Base-by-base conservation (phyloP, 2,113 vertebrate genomes). In the Amazona guildingii region DNA sequence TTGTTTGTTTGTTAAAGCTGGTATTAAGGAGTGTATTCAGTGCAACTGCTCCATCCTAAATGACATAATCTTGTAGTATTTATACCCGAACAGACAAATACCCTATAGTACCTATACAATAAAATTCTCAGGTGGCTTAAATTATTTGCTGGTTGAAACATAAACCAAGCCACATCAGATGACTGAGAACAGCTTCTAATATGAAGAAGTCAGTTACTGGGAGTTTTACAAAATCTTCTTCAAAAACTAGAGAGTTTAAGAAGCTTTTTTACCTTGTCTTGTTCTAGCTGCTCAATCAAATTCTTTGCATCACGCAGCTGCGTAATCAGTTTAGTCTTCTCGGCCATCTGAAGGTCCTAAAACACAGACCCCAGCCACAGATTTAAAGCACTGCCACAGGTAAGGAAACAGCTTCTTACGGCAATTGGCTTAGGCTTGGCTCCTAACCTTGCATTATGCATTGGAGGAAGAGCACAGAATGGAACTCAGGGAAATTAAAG, bases 221-320 rank as follows among this genome's bases (percentile, higher is more conserved):
- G 6, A 93, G 37, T 67, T 94, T 76, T 83, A 86, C 94, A 44
- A 41, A 57, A 43, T 44, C 63, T 46, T 83, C 61, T 90, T 55
- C 59, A 76, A 72, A 90, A 94, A 29, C 25, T 27, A 75, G 20
- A 86, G 75, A 86, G 63, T 73, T 90, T 61, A 93, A 85, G 62
- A 88, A 46, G 67, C 84, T 80, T 94, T 29, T 81, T 98, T 98
- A 99, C 99, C 99, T 99, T 99, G 98, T 99, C 99, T 98, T 99
- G 99, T 96, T 99, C 99, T 96, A 99, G 98, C 95, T 99, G 99
- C 90, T 99, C 99, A 97, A 99, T 99, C 86, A 98, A 98, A 97
- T 99, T 98, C 98, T 99, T 99, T 82, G 99, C 99, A 97, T 99
- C 99, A 39, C 98, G 98, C 52, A 99, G 97, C 86, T 99, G 99